These are phyloP conservation scores for Propithecus perrieri DNA, from an alignment of 2,797 vertebrate genomes.

Conservation along the genomic window DNA sequence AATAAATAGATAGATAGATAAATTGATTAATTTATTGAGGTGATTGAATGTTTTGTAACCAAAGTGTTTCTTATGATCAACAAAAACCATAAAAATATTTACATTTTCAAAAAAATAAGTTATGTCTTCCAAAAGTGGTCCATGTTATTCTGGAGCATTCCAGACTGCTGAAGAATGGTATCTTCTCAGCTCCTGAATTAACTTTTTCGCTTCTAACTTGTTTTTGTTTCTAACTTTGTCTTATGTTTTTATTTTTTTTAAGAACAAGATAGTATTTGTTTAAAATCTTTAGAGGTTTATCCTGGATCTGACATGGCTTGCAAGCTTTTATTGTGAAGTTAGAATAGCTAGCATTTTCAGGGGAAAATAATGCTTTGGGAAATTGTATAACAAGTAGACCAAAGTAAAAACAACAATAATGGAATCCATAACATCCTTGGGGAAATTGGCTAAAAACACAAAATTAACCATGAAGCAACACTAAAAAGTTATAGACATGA, in stretches of 20 bases:
- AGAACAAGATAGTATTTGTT: not conserved
- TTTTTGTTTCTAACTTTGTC: no score
- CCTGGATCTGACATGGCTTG: not conserved
- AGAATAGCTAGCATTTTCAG: conserved; percentile 15
- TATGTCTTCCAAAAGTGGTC: not conserved
- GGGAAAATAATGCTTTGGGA: not conserved
- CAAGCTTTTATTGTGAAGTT: conserved; percentile 3
- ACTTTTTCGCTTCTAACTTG: not conserved
- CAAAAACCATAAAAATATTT: not conserved
- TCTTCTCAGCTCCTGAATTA: not conserved
- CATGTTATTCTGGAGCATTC: not conserved
- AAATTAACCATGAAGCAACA: conserved; percentile 17
- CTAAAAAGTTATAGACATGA: not conserved
- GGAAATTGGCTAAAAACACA: conserved; percentile 42
- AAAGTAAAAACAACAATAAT: not conserved
- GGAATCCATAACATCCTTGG: not conserved
- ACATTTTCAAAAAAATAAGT: conserved; percentile 30
- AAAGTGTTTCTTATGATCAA: not conserved
- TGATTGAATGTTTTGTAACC: conserved; percentile 15
- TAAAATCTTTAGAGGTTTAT: not conserved
- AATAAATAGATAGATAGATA: no score
- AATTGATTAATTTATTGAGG: no score
- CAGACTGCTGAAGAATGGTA: not conserved
- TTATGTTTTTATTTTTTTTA: not conserved
- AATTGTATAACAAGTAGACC: conserved; percentile 6